Percentiles rank a stretch among this genome's conserved stretches.
phyloP scores from a whole-genome alignment of 2,113 vertebrate genomes.

The Furnarius figulus region DNA sequence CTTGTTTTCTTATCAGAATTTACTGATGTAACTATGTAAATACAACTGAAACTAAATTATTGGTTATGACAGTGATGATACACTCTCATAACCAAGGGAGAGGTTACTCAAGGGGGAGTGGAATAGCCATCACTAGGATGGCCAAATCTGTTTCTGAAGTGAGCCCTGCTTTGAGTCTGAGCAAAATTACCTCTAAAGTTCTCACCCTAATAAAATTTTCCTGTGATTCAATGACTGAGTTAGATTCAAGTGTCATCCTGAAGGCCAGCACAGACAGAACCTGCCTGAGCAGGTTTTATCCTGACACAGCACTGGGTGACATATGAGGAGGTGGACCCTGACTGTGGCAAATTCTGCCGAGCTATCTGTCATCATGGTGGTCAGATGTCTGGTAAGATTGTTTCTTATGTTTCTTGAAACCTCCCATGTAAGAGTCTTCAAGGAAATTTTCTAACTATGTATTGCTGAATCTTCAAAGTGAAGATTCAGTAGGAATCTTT shows the following conservation, averaged over 20 bases:
- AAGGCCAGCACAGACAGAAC: neutral
- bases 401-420: neutral
- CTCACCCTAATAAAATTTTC: neutral
- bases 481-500: too few relatives aligned
- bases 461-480: neutral
- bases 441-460: neutral
- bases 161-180: neutral
- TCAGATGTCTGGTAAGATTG: neutral
- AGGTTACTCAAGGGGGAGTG: neutral
- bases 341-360: neutral
- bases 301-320: accelerated
- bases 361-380: neutral
- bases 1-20: neutral
- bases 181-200: neutral
- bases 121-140: neutral
- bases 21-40: neutral
- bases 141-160: neutral
- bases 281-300: neutral
- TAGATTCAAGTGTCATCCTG: neutral
- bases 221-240: neutral
- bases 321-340: neutral
- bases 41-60: neutral
- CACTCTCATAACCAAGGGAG: neutral
- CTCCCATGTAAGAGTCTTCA: neutral
- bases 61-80: neutral